Conservation (phyloP, 2,797 vertebrate genomes). For the Sebastolobus altivelis region DNA sequence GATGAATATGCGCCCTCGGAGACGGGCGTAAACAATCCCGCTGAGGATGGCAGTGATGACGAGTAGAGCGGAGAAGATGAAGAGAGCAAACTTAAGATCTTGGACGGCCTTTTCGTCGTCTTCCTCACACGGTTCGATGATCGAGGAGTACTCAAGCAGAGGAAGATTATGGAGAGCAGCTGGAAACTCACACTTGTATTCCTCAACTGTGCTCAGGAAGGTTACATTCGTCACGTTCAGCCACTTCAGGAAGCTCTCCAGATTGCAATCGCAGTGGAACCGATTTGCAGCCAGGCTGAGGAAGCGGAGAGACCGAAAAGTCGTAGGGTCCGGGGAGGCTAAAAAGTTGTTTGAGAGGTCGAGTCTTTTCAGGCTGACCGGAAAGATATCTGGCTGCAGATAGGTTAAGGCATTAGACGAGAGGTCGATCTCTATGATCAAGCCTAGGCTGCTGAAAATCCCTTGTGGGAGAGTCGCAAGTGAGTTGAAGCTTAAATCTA, state of each 20-base stretch:
- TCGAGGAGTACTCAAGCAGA: conserved; percentile 66
- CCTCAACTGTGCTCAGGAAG: conserved; percentile 55
- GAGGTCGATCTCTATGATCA: conserved; percentile 84
- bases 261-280: conserved; percentile 87
- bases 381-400: conserved; percentile 82
- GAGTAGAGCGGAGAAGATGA: conserved; percentile 68
- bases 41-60: conserved; percentile 51
- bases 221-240: conserved; percentile 84
- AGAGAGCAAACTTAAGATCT: conserved; percentile 81
- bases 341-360: conserved; percentile 87
- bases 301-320: conserved; percentile 78
- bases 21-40: conserved; percentile 69
- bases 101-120: conserved; percentile 73
- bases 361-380: conserved; percentile 80
- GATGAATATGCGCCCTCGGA: conserved; percentile 85
- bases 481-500: conserved; percentile 85
- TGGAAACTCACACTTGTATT: conserved; percentile 86
- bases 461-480: conserved; percentile 84
- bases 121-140: conserved; percentile 76
- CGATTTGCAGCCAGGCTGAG: conserved; percentile 85
- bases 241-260: conserved; percentile 85
- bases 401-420: conserved; percentile 85
- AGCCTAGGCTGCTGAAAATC: conserved; percentile 84
- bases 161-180: conserved; percentile 54
- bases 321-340: conserved; percentile 82